Evolutionary conservation across 1,140 invertebrate genomes (phyloP), one percentile per base, ranked within the genome.

Genomic region (Trissolcus basalis): DNA sequence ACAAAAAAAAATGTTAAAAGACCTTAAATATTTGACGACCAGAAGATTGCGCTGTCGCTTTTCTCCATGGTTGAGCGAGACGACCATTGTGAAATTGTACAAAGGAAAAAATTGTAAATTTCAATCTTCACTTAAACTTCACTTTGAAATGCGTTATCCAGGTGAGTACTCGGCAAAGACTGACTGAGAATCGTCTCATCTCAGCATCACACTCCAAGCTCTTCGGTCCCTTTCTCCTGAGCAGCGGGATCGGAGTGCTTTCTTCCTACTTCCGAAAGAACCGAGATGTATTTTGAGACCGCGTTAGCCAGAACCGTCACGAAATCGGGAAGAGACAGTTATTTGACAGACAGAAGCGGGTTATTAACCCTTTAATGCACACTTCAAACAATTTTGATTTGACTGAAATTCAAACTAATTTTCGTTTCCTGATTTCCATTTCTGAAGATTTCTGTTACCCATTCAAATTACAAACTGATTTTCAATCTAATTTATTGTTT

Each of bases 161-260:
- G 69, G 69, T 78, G 71, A 84, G 65, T 77, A 80, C 77, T 77
- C 69, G 70, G 56, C 72, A 64, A 78, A 76, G 74, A 85, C 81
- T 84, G 83, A 79, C 81, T 27, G 56, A 49, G 55, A 54, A 56
- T 54, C 32, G 45, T 39, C 60, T 54, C 53, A 44, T 9, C 64
- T 36, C 60, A 32, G 58, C 63, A 75, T 63, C 64, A 19, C 19
- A 61, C 41, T 51, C 44, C 58, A 15, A 0, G 44, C 33, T 61
- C 36, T 19, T 59, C 41, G 14, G 67, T 65, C 63, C 41, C 35
- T 61, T 71, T 64, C 70, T 67, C 70, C 60, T 53, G 19, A 9
- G 15, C 56, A 54, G 41, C 65, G 19, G 56, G 58, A 70, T 55
- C 58, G 32, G 39, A 63, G 50, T 59, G 60, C 63, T 67, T 71